phyloP scores from a whole-genome alignment of 2,797 vertebrate species.

The Pangasius sanitwongsei region DNA sequence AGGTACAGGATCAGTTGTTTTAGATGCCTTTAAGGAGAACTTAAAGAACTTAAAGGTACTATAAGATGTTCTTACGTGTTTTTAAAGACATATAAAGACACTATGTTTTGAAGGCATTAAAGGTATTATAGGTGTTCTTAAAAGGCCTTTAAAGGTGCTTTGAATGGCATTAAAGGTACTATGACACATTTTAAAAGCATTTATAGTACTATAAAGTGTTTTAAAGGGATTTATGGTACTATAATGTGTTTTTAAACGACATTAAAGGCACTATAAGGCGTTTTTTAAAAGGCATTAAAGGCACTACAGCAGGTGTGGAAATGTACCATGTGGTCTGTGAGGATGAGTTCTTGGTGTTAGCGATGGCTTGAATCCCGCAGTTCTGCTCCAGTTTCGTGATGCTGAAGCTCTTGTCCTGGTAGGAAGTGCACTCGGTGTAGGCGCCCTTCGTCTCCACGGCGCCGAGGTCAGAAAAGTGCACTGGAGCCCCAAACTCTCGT shows the following conservation, averaged over 20 bases:
- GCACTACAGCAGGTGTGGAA: background rate
- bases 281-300: background rate
- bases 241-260: background rate
- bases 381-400: conserved; percentile 81
- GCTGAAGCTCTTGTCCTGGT: conserved; percentile 81
- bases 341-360: conserved; percentile 68
- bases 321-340: conserved; percentile 87
- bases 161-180: background rate
- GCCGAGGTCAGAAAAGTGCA: conserved; percentile 78
- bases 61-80: background rate
- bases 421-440: conserved; percentile 76
- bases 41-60: background rate
- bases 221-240: background rate
- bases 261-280: background rate
- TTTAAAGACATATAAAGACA: background rate
- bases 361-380: conserved; percentile 74
- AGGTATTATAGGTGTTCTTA: background rate
- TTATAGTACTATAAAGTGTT: background rate
- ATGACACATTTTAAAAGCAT: background rate
- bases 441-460: conserved; percentile 70
- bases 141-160: background rate
- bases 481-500: conserved; percentile 71
- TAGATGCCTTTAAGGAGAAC: background rate
- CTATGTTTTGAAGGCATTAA: background rate
- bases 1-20: background rate